Evolutionary conservation across 2,113 vertebrate species (phyloP).

Genomic region (Aplodontia rufa): DNA sequence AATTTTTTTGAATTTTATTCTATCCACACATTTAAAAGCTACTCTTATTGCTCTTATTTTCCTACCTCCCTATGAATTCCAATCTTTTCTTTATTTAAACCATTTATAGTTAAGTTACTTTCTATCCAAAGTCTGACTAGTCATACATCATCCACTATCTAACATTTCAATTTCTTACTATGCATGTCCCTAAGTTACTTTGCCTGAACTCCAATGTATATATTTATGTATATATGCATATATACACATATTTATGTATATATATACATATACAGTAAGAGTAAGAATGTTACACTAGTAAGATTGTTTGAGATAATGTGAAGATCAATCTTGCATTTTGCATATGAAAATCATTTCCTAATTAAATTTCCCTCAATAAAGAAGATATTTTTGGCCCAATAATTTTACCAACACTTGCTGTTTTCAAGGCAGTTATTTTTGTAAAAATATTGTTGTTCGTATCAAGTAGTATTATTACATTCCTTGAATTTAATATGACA

Average conservation of each 20-base stretch:
- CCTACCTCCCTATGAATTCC: background rate
- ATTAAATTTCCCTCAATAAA: background rate
- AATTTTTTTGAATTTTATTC: background rate
- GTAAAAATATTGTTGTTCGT: background rate
- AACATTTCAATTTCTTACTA: background rate
- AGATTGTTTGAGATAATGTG: background rate
- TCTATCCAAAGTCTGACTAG: background rate
- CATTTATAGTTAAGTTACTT: background rate
- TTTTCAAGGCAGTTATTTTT: background rate
- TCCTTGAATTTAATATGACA: background rate
- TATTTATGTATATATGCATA: no score
- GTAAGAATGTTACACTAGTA: no score
- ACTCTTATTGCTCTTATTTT: background rate
- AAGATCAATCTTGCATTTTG: background rate
- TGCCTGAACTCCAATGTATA: background rate
- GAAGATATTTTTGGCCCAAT: background rate
- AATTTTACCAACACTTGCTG: background rate
- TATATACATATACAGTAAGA: no score
- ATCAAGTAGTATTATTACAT: background rate
- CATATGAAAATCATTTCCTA: background rate
- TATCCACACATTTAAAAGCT: background rate
- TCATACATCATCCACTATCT: background rate
- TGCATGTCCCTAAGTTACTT: background rate
- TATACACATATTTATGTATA: no score
- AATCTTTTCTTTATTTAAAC: background rate